Conservation (phyloP, 2,113 vertebrate genomes). For the Archocentrus centrarchus region DNA sequence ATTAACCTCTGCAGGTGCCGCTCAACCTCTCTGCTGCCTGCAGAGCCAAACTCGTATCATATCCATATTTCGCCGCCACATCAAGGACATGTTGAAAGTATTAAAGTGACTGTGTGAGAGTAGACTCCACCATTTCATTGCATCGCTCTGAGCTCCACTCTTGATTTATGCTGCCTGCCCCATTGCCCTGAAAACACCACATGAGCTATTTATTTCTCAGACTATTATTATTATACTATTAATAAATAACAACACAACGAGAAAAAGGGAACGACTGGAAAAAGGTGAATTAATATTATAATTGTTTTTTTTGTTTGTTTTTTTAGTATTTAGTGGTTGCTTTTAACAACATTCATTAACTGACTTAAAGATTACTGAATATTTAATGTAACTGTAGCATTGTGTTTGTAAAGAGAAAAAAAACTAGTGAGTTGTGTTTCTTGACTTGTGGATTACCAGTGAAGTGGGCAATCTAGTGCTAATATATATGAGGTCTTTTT, state of each 20-base stretch:
- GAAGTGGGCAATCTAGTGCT: slow-evolving; percentile 89
- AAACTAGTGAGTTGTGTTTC: slow-evolving; percentile 88
- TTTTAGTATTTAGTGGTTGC: slow-evolving; percentile 86
- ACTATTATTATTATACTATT: slow-evolving; percentile 81
- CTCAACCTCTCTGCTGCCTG: slow-evolving; percentile 33
- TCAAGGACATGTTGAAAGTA: slow-evolving; percentile 65
- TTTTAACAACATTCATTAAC: slow-evolving; percentile 89
- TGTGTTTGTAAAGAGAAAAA: slow-evolving; percentile 88
- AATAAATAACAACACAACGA: slow-evolving; percentile 83
- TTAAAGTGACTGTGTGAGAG: slow-evolving; percentile 59
- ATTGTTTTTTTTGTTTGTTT: slow-evolving; percentile 81
- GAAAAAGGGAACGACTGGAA: slow-evolving; percentile 87
- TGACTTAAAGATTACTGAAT: slow-evolving; percentile 88
- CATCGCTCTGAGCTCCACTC: slow-evolving; percentile 81
- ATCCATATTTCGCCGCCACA: slow-evolving; percentile 55
- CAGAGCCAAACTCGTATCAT: slow-evolving; percentile 60
- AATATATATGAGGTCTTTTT: slow-evolving; percentile 88
- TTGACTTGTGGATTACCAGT: slow-evolving; percentile 89
- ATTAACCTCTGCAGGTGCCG: slow-evolving; percentile 46
- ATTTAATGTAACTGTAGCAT: slow-evolving; percentile 90
- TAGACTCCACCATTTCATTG: slow-evolving; percentile 73
- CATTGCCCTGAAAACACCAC: slow-evolving; percentile 82
- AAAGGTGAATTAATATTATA: slow-evolving; percentile 85
- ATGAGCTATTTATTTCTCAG: slow-evolving; percentile 87
- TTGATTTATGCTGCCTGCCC: slow-evolving; percentile 86